A percentile compares a stretch with the other conserved stretches of the same genome.
Evolutionary conservation across 2,797 vertebrate species (phyloP).

Genomic region (Craterocephalus amniculus): DNA sequence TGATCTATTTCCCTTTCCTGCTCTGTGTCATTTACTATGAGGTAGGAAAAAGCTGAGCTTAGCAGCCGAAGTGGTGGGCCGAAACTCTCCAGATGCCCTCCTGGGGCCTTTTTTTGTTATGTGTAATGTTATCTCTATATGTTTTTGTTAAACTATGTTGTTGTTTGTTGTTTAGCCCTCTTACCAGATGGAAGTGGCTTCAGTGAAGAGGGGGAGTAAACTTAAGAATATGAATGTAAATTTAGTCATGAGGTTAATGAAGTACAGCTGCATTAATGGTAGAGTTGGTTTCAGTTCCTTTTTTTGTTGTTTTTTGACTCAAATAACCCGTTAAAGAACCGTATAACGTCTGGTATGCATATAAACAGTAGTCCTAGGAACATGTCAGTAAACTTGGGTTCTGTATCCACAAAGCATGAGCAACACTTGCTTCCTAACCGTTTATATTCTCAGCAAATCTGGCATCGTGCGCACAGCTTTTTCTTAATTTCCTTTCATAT

Average conservation of each 20-base stretch:
- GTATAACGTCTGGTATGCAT: slow-evolving; percentile 86
- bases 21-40: slow-evolving; percentile 69
- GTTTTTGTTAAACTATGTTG: slow-evolving; percentile 81
- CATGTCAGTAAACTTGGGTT: slow-evolving; percentile 86
- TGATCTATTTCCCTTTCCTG: slow-evolving; percentile 59
- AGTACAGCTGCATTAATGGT: slow-evolving; percentile 83
- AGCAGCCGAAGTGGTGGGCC: slow-evolving; percentile 71
- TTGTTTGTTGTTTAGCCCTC: slow-evolving; percentile 79
- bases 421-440: slow-evolving; percentile 84
- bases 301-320: slow-evolving; percentile 74
- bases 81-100: slow-evolving; percentile 71
- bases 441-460: slow-evolving; percentile 80
- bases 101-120: slow-evolving; percentile 69
- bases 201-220: slow-evolving; percentile 76
- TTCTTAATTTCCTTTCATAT: slow-evolving; percentile 58
- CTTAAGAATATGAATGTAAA: slow-evolving; percentile 87
- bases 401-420: slow-evolving; percentile 87
- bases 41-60: slow-evolving; percentile 73
- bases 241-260: slow-evolving; percentile 86
- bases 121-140: slow-evolving; percentile 76
- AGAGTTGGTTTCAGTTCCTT: slow-evolving; percentile 80
- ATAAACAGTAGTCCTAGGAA: slow-evolving; percentile 88
- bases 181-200: slow-evolving; percentile 79
- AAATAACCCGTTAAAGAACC: slow-evolving; percentile 85
- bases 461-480: slow-evolving; percentile 72